Percentiles rank a stretch among this genome's conserved stretches.
phyloP scores from a whole-genome alignment of 2,888 invertebrate genomes.

The Drosophila ezoana region DNA sequence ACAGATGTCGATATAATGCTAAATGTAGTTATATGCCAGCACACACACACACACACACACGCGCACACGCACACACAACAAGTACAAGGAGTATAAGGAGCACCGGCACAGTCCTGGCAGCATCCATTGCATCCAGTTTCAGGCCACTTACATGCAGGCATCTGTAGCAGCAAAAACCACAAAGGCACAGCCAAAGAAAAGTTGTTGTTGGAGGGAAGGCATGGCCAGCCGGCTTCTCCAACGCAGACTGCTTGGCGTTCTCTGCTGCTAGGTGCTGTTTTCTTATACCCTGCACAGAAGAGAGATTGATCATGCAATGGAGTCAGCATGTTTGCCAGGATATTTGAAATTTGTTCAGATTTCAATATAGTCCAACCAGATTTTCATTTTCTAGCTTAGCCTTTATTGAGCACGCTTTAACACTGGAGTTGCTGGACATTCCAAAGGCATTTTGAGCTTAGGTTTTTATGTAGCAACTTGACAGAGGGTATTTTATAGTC shows the following conservation, averaged over 20 bases:
- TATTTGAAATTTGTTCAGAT: too few relatives aligned
- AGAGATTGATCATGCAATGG: not conserved
- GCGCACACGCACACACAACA: slow-evolving; percentile 26
- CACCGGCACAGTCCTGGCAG: slow-evolving; percentile 23
- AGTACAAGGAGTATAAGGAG: slow-evolving; percentile 24
- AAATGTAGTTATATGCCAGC: slow-evolving; percentile 80
- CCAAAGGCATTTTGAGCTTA: too few relatives aligned
- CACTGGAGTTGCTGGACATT: too few relatives aligned
- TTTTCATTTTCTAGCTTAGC: too few relatives aligned
- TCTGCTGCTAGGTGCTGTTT: slow-evolving; percentile 47
- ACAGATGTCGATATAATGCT: slow-evolving; percentile 81
- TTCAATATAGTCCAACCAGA: too few relatives aligned
- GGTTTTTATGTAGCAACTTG: too few relatives aligned
- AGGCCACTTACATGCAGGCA: slow-evolving; percentile 81
- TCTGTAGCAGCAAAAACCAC: slow-evolving; percentile 60
- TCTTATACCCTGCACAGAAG: slow-evolving; percentile 33
- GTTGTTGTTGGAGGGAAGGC: slow-evolving; percentile 29
- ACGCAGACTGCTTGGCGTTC: slow-evolving; percentile 56
- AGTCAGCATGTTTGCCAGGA: not conserved
- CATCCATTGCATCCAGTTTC: slow-evolving; percentile 44
- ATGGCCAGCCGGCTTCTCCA: slow-evolving; percentile 42
- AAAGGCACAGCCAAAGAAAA: slow-evolving; percentile 52
- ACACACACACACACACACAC: slow-evolving; percentile 22
- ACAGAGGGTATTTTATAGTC: slow-evolving; percentile 25
- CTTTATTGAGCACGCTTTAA: too few relatives aligned